A percentile compares a stretch with the other conserved stretches of the same genome.
Conservation (phyloP, 2,888 invertebrate genomes). For the Drosophila acutilabella region DNA sequence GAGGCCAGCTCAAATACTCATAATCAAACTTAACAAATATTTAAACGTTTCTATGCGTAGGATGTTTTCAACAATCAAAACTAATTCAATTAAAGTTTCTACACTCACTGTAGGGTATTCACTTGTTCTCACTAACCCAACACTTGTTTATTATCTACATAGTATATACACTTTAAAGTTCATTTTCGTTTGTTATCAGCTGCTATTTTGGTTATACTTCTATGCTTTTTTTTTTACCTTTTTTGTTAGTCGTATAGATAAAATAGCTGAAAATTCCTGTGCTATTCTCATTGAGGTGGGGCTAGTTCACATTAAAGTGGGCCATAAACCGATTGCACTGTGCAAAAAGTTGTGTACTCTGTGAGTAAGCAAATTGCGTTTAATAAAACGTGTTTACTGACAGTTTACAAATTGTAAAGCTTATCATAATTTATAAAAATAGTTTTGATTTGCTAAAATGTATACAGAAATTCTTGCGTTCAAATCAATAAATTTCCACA, state of each 20-base stretch:
- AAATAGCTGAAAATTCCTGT: slow-evolving; percentile 45
- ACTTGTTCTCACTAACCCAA: background rate
- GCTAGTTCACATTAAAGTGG: slow-evolving; percentile 25
- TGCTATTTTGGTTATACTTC: slow-evolving; percentile 29
- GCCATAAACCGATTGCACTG: slow-evolving; percentile 31
- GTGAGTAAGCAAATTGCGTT: slow-evolving; percentile 9
- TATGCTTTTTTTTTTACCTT: background rate
- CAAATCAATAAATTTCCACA: background rate
- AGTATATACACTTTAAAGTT: slow-evolving; percentile 54
- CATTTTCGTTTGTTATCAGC: slow-evolving; percentile 62
- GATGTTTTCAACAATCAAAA: slow-evolving; percentile 24
- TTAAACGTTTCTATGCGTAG: slow-evolving; percentile 31
- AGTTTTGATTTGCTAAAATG: background rate
- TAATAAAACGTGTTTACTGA: background rate
- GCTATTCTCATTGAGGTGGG: slow-evolving; percentile 46
- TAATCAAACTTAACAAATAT: slow-evolving; percentile 8
- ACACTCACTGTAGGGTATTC: slow-evolving; percentile 11
- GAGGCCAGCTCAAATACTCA: slow-evolving; percentile 26
- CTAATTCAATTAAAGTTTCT: slow-evolving; percentile 5
- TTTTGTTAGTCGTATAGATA: slow-evolving; percentile 31
- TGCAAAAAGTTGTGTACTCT: slow-evolving; percentile 27
- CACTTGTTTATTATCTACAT: slow-evolving; percentile 14
- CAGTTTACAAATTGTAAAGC: background rate
- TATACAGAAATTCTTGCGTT: background rate
- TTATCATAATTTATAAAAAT: background rate